Evolutionary conservation across 2,797 vertebrate species (phyloP).

Genomic region (Synanceia verrucosa): DNA sequence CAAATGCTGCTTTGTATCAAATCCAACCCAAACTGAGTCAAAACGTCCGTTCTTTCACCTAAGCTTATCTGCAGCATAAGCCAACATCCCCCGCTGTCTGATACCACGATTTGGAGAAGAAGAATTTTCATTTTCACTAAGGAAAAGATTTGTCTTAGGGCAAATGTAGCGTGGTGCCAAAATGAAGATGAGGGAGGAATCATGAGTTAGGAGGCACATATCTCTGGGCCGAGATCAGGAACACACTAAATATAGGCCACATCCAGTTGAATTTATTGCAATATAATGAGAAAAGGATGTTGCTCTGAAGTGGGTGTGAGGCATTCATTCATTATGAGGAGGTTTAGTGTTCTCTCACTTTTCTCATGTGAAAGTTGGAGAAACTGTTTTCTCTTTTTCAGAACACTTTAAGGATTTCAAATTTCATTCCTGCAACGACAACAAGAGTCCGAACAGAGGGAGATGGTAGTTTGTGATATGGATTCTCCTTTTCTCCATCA

Average conservation of each 20-base stretch:
- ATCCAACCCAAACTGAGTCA: constrained; percentile 30
- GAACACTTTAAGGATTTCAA: constrained; percentile 19
- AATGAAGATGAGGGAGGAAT: constrained; percentile 63
- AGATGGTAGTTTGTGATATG: not conserved
- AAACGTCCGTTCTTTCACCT: constrained; percentile 59
- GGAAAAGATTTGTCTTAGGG: constrained; percentile 71
- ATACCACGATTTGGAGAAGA: constrained; percentile 52
- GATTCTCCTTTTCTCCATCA: not conserved
- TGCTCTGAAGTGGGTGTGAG: constrained; percentile 85
- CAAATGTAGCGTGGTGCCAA: constrained; percentile 55
- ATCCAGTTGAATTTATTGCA: constrained; percentile 95
- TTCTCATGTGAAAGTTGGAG: constrained; percentile 93
- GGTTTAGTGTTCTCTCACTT: constrained; percentile 87
- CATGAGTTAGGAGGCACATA: constrained; percentile 68
- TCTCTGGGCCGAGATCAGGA: constrained; percentile 91
- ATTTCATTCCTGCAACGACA: not conserved
- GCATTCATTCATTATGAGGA: constrained; percentile 88
- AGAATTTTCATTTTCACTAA: constrained; percentile 55
- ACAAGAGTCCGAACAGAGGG: not conserved
- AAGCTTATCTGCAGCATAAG: constrained; percentile 47
- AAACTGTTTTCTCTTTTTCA: constrained; percentile 63
- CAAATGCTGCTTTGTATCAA: constrained; percentile 8
- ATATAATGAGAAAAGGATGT: constrained; percentile 99
- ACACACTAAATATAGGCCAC: constrained; percentile 94
- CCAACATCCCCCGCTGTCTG: constrained; percentile 52